Evolutionary conservation across 2,888 invertebrate genomes (phyloP), one percentile per base, ranked within the genome.

Genomic region (Dermolepida albohirtum): DNA sequence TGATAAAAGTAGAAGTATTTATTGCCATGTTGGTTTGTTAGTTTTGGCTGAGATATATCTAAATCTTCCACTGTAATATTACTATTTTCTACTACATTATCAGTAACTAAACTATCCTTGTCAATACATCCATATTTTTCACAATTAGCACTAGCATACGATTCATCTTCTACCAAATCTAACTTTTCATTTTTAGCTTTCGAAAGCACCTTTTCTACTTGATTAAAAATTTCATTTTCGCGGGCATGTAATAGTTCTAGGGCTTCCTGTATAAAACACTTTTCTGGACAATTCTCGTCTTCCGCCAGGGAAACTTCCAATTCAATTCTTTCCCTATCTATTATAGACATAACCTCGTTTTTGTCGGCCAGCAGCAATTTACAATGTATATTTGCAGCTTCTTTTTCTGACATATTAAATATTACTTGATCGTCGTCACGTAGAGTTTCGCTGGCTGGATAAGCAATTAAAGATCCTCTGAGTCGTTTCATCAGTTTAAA

Each of bases 261-360:
- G 11, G 97, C 97, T 83, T 94, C 89, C 79, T 96, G 91, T 72
- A 96, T 89, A 78, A 93, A 97, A 75, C 92, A 90, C 77, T 90
- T 88, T 84, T 97, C 97, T 0, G 95, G 92, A 76, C 90, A 90
- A 72, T 90, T 88, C 74, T 89, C 89, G 79, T 92, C 91, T 59
- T 89, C 89, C 62, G 89, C 84, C 63, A 90, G 84, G 78, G 90
- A 89, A 2, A 81, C 79, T 72, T 87, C 77, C 59, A 96, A 85
- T 79, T 94, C 93, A 2, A 77, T 78, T 64, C 88, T 87, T 83
- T 97, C 97, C 59, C 90, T 86, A 69, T 90, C 87, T 71, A 96
- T 87, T 67, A 96, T 92, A 57, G 88, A 84, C 77, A 88, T 83
- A 47, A 92, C 90, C 85, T 95, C 91, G 70, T 85, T 78, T 54